Percentiles rank a stretch among this genome's conserved stretches.
phyloP scores from a whole-genome alignment of 2,888 invertebrate genomes.

The Hesperia comma region DNA sequence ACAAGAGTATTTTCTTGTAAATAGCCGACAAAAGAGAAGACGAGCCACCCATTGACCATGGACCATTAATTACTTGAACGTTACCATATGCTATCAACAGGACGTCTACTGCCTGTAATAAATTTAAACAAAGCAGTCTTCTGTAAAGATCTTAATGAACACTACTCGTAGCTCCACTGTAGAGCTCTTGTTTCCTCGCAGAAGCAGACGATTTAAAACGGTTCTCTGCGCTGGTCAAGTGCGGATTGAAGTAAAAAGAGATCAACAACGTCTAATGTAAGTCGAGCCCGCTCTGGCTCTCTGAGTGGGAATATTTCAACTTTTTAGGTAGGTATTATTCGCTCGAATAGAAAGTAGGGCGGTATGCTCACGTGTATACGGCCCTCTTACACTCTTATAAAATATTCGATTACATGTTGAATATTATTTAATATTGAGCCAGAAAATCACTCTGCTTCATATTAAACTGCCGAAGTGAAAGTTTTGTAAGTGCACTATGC shows the following conservation, averaged over 20 bases:
- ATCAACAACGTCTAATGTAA: background rate
- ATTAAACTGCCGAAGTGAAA: background rate
- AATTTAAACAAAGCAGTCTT: background rate
- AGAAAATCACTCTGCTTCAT: background rate
- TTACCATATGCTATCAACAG: background rate
- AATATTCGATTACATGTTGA: background rate
- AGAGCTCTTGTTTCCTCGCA: background rate
- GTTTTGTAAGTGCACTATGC: background rate
- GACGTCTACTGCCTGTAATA: background rate
- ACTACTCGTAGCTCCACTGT: background rate
- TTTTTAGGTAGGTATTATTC: background rate
- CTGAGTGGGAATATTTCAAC: background rate
- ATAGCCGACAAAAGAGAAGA: too few species aligned
- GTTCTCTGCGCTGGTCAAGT: conserved; percentile 4
- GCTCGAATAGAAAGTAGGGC: background rate
- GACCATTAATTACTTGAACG: too few species aligned
- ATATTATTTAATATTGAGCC: background rate
- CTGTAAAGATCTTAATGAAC: background rate
- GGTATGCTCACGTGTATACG: background rate
- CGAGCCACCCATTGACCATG: too few species aligned
- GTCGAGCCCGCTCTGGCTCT: background rate
- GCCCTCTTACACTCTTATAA: background rate
- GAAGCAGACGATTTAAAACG: background rate
- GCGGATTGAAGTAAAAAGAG: conserved; percentile 8
- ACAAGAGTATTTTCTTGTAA: too few species aligned